These are phyloP conservation scores for Drosophila bocqueti DNA, from an alignment of 1,140 invertebrate genomes.

Conservation along the genomic window DNA sequence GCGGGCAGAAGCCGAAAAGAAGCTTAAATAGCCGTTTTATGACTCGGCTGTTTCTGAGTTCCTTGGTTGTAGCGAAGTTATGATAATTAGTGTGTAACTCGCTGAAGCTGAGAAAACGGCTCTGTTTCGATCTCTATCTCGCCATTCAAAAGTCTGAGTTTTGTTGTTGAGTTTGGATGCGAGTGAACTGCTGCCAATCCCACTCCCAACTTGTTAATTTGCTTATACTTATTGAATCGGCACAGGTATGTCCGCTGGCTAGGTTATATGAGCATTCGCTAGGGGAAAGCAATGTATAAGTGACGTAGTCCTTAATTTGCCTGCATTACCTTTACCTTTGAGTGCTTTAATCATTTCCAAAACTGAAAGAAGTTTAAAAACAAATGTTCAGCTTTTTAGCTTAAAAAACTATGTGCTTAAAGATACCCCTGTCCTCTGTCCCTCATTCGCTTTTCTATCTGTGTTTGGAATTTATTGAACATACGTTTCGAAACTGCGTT, in stretches of 20 bases:
- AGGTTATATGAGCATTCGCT: constrained; percentile 1
- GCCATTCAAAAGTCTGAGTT: constrained; percentile 56
- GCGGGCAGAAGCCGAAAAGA: constrained; percentile 21
- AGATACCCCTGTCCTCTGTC: background rate
- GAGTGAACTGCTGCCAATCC: constrained; percentile 14
- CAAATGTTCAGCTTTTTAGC: background rate
- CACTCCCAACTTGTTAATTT: constrained; percentile 39
- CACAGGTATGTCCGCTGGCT: background rate
- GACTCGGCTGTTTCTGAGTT: constrained; percentile 37
- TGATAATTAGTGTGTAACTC: constrained; percentile 79
- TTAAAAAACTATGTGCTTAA: background rate
- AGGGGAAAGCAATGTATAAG: constrained; percentile 15
- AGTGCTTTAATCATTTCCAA: background rate
- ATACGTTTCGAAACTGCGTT: background rate
- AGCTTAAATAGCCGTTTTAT: constrained; percentile 52
- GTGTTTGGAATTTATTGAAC: background rate
- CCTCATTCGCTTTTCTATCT: too few relatives aligned
- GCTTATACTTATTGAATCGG: constrained; percentile 24
- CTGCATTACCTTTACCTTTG: background rate
- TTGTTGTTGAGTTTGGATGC: constrained; percentile 46
- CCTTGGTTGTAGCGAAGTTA: constrained; percentile 61
- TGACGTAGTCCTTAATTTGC: background rate
- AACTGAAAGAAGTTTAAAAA: background rate
- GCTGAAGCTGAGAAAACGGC: constrained; percentile 59
- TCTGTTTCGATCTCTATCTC: constrained; percentile 42